A percentile compares a stretch with the other conserved stretches of the same genome.
Conservation (phyloP, 2,888 invertebrate species). For the Amiota communis region DNA sequence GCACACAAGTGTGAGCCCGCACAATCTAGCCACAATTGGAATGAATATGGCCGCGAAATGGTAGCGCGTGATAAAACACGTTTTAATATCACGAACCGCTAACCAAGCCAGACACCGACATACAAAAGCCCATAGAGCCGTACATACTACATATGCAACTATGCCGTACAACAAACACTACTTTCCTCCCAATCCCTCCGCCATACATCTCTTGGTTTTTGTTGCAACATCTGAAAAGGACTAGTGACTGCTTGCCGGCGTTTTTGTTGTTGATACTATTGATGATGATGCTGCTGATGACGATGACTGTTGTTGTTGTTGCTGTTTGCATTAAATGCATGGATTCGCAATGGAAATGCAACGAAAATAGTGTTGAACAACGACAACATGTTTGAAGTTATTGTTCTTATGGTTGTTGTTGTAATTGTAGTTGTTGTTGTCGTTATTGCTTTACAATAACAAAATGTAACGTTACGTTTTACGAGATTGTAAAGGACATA, state of each 20-base stretch:
- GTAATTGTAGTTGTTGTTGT: conserved; percentile 35
- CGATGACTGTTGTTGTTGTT: conserved; percentile 14
- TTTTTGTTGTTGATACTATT: background rate
- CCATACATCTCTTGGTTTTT: background rate
- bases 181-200: background rate
- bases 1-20: conserved; percentile 45
- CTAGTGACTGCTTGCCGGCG: background rate
- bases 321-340: conserved; percentile 6
- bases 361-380: conserved; percentile 13
- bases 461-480: conserved; percentile 60
- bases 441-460: conserved; percentile 40
- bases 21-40: conserved; percentile 62
- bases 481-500: conserved; percentile 52
- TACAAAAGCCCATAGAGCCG: background rate
- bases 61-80: conserved; percentile 65
- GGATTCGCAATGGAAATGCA: conserved; percentile 10
- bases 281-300: background rate
- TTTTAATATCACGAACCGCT: conserved; percentile 56
- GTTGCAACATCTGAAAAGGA: conserved; percentile 4
- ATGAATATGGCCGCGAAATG: conserved; percentile 66
- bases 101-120: background rate
- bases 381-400: conserved; percentile 25
- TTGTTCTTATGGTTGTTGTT: conserved; percentile 29
- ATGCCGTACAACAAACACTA: background rate
- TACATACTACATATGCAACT: too few relatives aligned